Conservation (phyloP, 1,140 invertebrate species). For the Pseudomyrmex dendroicus region DNA sequence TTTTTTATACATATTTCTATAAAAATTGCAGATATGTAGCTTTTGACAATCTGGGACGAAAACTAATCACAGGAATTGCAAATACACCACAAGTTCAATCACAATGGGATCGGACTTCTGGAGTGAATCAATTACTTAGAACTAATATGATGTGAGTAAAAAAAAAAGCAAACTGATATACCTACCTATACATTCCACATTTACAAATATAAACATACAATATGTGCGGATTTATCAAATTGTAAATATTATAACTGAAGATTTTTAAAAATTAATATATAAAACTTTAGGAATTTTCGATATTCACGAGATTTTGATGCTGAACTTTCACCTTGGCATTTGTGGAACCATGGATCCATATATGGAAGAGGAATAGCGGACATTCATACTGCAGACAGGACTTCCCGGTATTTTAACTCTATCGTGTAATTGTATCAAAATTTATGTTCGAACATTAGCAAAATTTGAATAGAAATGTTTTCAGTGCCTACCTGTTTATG, state of each 20-base stretch:
- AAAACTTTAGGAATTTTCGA: constrained; percentile 53
- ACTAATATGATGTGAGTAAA: constrained; percentile 65
- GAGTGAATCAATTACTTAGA: constrained; percentile 72
- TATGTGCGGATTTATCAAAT: too few relatives aligned
- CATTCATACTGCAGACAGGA: constrained; percentile 40
- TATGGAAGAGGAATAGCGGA: constrained; percentile 56
- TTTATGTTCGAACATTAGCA: neutral
- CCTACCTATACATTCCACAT: neutral
- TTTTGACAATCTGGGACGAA: constrained; percentile 93
- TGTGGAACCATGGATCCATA: constrained; percentile 67
- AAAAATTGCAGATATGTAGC: constrained; percentile 90
- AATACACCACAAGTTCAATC: constrained; percentile 86
- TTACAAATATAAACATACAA: constrained; percentile 7
- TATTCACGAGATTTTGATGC: constrained; percentile 52
- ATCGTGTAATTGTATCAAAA: neutral
- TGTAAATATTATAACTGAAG: too few relatives aligned
- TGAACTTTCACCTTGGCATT: constrained; percentile 63
- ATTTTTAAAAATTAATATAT: too few relatives aligned
- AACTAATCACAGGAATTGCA: constrained; percentile 94
- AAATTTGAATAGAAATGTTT: constrained; percentile 37
- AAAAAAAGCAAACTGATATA: neutral
- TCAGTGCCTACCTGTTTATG: constrained; percentile 55
- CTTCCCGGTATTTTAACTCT: constrained; percentile 46
- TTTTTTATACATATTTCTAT: neutral
- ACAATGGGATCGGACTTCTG: constrained; percentile 85